phyloP scores from a whole-genome alignment of 2,888 invertebrate species.

The Scaptomyza caliginosa region DNA sequence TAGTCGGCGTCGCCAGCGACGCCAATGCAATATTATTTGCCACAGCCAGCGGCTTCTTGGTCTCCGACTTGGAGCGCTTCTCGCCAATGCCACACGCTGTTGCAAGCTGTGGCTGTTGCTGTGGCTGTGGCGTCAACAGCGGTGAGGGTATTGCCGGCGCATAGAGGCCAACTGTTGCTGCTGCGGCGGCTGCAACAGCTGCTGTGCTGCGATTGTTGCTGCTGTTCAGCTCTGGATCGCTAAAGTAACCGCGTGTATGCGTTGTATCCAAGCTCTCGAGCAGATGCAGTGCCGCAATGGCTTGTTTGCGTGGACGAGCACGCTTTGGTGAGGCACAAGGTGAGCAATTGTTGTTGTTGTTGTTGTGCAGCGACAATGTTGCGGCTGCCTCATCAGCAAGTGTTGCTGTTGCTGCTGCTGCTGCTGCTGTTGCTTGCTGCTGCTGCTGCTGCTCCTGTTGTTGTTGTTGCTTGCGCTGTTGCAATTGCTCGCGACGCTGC shows the following conservation, averaged over 20 bases:
- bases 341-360: slow-evolving; percentile 28
- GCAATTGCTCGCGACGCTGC: slow-evolving; percentile 65
- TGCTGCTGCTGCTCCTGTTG: slow-evolving; percentile 42
- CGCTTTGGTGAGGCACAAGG: slow-evolving; percentile 75
- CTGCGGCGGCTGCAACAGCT: slow-evolving; percentile 34
- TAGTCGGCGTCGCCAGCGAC: slow-evolving; percentile 42
- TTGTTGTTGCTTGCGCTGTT: slow-evolving; percentile 66
- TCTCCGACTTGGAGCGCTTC: slow-evolving; percentile 84
- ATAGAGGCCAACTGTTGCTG: slow-evolving; percentile 44
- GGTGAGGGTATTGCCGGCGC: slow-evolving; percentile 53
- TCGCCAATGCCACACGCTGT: slow-evolving; percentile 28
- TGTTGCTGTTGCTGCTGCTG: slow-evolving; percentile 3
- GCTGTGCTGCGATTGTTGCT: slow-evolving; percentile 34
- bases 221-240: slow-evolving; percentile 82
- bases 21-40: slow-evolving; percentile 13
- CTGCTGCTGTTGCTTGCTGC: slow-evolving; percentile 6
- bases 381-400: background rate
- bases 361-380: slow-evolving; percentile 8
- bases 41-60: slow-evolving; percentile 82
- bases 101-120: slow-evolving; percentile 6
- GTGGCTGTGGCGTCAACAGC: slow-evolving; percentile 24
- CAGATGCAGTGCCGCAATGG: slow-evolving; percentile 72
- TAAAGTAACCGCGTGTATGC: slow-evolving; percentile 82
- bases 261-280: slow-evolving; percentile 77
- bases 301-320: slow-evolving; percentile 63